Evolutionary conservation across 2,797 vertebrate species (phyloP).

Genomic region (Urosaurus nigricauda): DNA sequence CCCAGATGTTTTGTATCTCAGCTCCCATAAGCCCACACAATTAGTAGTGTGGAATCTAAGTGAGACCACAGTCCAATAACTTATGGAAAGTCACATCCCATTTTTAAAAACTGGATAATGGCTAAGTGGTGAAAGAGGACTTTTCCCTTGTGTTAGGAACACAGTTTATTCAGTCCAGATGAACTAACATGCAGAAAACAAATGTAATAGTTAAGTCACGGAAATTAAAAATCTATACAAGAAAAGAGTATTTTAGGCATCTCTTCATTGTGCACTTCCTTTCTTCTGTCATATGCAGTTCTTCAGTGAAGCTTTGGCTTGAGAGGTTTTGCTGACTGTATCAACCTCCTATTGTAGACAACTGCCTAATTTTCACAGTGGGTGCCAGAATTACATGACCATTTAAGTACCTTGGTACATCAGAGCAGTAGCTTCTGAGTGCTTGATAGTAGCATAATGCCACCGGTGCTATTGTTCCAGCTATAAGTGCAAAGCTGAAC

Average conservation of each 20-base stretch:
- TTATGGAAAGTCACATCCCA: not conserved
- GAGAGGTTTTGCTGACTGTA: not conserved
- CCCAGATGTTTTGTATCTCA: no score
- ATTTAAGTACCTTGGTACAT: not conserved
- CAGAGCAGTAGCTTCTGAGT: not conserved
- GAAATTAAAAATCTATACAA: not conserved
- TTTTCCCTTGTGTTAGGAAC: not conserved
- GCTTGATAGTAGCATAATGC: not conserved
- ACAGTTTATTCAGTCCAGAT: not conserved
- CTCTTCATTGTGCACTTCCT: not conserved
- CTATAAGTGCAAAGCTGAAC: not conserved
- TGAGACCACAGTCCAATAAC: not conserved
- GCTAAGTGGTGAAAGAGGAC: not conserved
- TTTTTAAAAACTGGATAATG: not conserved
- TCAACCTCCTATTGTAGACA: not conserved
- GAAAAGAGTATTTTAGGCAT: not conserved
- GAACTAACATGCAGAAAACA: not conserved
- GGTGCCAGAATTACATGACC: not conserved
- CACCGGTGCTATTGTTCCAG: not conserved
- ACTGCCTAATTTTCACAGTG: not conserved
- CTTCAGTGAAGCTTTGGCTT: not conserved
- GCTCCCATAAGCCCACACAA: no score
- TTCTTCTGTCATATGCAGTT: not conserved
- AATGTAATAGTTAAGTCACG: not conserved
- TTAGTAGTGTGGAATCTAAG: not conserved